phyloP scores from a whole-genome alignment of 2,797 vertebrate genomes.

The Betta splendens region DNA sequence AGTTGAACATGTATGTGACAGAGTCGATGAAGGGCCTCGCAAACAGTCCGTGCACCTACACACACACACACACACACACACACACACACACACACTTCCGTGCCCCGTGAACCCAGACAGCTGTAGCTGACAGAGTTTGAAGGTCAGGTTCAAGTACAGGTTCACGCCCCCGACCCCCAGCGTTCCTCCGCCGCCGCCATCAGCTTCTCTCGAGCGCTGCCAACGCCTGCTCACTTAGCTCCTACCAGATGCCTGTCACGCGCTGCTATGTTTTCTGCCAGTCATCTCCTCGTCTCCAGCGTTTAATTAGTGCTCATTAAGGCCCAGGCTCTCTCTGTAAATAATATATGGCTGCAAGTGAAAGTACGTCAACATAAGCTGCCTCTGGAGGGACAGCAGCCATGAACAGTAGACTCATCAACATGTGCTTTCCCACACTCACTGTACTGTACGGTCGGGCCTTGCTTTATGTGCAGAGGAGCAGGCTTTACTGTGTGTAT shows the following conservation, averaged over 20 bases:
- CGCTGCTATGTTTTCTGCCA: conserved; percentile 75
- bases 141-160: conserved; percentile 73
- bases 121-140: conserved; percentile 73
- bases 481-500: conserved; percentile 17
- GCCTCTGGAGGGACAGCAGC: conserved; percentile 60
- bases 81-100: conserved; percentile 3
- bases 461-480: conserved; percentile 14
- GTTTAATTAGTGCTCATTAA: conserved; percentile 82
- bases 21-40: no score
- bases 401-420: conserved; percentile 62
- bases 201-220: conserved; percentile 40
- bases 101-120: conserved; percentile 74
- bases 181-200: conserved; percentile 38
- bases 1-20: no score
- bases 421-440: conserved; percentile 48
- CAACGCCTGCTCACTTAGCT: conserved; percentile 58
- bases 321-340: conserved; percentile 73
- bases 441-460: conserved; percentile 55
- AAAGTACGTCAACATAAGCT: conserved; percentile 70
- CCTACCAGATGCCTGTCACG: conserved; percentile 78
- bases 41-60: no score
- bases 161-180: conserved; percentile 62
- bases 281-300: conserved; percentile 71
- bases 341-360: conserved; percentile 74
- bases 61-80: conserved; percentile 11